Evolutionary conservation across 2,113 vertebrate genomes (phyloP).

Genomic region (Apaloderma vittatum): DNA sequence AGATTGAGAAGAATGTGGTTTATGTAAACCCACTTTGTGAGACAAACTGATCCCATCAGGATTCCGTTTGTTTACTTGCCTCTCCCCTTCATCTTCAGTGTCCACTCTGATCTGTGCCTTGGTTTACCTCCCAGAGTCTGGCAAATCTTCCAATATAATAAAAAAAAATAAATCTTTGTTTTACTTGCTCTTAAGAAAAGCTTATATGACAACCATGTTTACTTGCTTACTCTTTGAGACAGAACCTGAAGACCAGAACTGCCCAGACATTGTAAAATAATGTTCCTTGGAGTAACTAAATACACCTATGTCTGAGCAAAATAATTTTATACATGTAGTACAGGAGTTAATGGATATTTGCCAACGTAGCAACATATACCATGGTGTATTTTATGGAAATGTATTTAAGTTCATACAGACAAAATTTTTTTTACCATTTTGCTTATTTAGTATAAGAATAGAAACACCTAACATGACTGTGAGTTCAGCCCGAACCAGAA

Average conservation of each 20-base stretch:
- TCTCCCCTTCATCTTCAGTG: neutral
- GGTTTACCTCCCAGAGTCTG: neutral
- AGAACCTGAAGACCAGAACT: neutral
- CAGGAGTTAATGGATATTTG: neutral
- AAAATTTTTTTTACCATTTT: neutral
- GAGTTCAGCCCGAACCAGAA: neutral
- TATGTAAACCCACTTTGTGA: neutral
- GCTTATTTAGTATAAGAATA: neutral
- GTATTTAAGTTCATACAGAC: neutral
- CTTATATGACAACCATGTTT: rapidly evolving
- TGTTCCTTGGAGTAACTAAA: neutral
- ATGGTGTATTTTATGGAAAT: neutral
- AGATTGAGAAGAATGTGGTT: neutral
- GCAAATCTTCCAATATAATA: neutral
- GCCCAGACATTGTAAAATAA: neutral
- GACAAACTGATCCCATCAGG: neutral
- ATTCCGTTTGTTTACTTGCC: neutral
- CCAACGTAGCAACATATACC: neutral
- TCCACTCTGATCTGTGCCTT: neutral
- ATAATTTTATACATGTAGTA: neutral
- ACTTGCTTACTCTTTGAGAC: neutral
- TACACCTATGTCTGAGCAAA: neutral
- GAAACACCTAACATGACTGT: rapidly evolving
- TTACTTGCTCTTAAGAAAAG: neutral
- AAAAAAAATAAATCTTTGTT: neutral